phyloP scores from a whole-genome alignment of 2,888 invertebrate species.

The Eugnorisma glareosa region DNA sequence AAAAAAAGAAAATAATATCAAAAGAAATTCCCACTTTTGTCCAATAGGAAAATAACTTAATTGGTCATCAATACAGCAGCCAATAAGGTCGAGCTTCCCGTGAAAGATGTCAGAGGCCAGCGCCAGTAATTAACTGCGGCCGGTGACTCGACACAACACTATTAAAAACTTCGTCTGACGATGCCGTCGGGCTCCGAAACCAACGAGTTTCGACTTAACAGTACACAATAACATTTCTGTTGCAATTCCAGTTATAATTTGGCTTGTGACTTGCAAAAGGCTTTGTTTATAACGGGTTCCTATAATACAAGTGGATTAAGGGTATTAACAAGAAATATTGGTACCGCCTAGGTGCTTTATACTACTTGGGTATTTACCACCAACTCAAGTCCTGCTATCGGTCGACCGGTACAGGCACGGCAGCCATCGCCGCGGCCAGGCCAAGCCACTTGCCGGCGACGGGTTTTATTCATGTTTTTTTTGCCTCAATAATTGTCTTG shows the following conservation, averaged over 20 bases:
- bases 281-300: neutral
- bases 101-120: constrained; percentile 52
- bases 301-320: neutral
- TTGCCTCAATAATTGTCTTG: neutral
- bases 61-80: constrained; percentile 34
- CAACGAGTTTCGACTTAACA: constrained; percentile 11
- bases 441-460: neutral
- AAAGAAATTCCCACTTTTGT: neutral
- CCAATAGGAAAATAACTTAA: constrained; percentile 24
- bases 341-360: neutral
- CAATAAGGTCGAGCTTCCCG: constrained; percentile 57
- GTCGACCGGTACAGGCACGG: neutral
- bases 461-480: neutral
- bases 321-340: neutral
- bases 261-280: neutral
- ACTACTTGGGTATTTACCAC: neutral
- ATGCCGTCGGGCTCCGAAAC: constrained; percentile 37
- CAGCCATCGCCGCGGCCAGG: too few relatives aligned
- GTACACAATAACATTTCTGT: constrained; percentile 16
- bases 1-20: neutral
- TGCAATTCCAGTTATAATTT: constrained; percentile 35
- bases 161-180: constrained; percentile 72
- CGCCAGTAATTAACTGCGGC: constrained; percentile 71
- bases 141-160: constrained; percentile 71
- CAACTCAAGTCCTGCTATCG: neutral